Evolutionary conservation across 2,113 vertebrate genomes (phyloP).

Genomic region (Phyllopteryx taeniolatus): DNA sequence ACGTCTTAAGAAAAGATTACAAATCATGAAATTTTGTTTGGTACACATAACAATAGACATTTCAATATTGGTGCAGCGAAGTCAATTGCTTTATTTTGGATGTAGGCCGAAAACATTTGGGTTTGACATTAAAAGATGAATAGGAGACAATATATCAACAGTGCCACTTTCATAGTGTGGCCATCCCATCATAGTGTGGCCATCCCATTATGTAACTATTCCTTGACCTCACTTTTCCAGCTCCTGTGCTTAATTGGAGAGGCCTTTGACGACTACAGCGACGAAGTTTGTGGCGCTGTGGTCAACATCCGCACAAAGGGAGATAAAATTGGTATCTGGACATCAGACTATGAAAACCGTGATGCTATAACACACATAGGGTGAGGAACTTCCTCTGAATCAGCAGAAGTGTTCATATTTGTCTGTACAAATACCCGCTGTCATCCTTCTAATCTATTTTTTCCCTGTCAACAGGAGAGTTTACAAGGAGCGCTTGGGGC

Average conservation of each 20-base stretch:
- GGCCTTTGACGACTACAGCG: constrained; percentile 95
- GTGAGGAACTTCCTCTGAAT: constrained; percentile 68
- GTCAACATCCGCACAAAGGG: constrained; percentile 98
- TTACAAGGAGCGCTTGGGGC: constrained; percentile 97
- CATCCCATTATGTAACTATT: neutral
- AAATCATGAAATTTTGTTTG: no score
- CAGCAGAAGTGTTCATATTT: neutral
- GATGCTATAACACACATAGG: constrained; percentile 96
- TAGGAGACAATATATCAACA: no score
- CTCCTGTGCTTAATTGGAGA: constrained; percentile 98
- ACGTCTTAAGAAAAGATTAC: no score
- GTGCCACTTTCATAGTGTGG: no score
- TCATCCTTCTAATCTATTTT: neutral
- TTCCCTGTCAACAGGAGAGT: constrained; percentile 80
- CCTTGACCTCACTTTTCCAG: constrained; percentile 56
- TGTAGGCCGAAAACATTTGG: no score
- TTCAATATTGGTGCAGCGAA: no score
- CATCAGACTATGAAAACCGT: constrained; percentile 92
- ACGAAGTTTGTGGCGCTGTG: constrained; percentile 94
- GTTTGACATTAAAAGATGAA: no score
- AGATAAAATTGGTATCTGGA: constrained; percentile 98
- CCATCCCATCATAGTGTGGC: neutral
- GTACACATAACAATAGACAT: no score
- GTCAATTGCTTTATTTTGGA: no score
- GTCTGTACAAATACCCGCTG: neutral